Base-by-base conservation (phyloP, 2,113 vertebrate genomes). In the human region DNA sequence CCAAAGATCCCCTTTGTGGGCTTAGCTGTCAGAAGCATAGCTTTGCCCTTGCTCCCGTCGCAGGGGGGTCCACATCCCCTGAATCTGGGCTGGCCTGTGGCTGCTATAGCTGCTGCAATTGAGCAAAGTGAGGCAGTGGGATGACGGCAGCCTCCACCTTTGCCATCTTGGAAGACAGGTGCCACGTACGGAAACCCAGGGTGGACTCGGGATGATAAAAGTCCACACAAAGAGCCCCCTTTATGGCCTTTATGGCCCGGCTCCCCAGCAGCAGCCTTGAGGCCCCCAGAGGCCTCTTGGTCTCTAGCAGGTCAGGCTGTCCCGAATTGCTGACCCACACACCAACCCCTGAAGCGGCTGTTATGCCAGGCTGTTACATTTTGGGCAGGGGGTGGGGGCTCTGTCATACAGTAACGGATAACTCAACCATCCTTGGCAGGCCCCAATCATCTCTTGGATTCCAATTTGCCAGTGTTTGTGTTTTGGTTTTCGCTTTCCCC, bases 301-400 rank as follows among this genome's bases (percentile, higher is more conserved):
- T 68, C 64, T 68, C 30, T 16, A 68, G 64, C 64, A 68, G 64
- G 64, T 68, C 64, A 2, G 4, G 76, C 5, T 3, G 40, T 32
- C 11, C 11, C 57, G 4, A 1, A 8, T 9, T 32, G 40, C 48
- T 3, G 61, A 23, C 48, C 40, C 66, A 14, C 64, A 64, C 64
- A 3, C 30, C 4, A 0, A 17, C 55, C 52, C 8, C 0, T 0
- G 0, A 68, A 68, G 64, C 2, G 0, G 5, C 3, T 7, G 14
- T 6, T n/a, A 16, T 57, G 0, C 3, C 7, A 1, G 2, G 55
- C 30, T 0, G 0, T 61, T 2, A 1, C 0, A 0, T 13, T 55
- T 32, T 7, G 38, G 30, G 59, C 8, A 2, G 45, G 45, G 45
- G 45, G 45, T 45, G 32, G 48, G 22, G 2, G 5, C 64, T 68